Base-by-base conservation (phyloP, 2,888 invertebrate species). In the Caenorhabditis sp. region DNA sequence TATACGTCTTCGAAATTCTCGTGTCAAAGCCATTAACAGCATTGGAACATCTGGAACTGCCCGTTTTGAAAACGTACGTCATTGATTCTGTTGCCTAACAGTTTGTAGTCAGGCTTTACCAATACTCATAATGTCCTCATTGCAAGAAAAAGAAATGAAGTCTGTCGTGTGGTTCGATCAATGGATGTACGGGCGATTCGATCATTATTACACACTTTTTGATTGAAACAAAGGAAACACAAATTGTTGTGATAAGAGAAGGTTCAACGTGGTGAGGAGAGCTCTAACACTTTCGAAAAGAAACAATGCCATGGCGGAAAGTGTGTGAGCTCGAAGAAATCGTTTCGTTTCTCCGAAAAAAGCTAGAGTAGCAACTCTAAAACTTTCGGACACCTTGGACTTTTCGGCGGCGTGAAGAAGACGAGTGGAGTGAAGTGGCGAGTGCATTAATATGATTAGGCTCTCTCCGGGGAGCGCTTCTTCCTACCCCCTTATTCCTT, bases 371-470 rank as follows among this genome's bases (percentile, higher is more conserved):
- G 9, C 3, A 39, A 39, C 39, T 4, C 6, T 9, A 30, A 30
- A 30, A 30, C 30, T 30, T 30, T 30, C 13, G 4, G 5, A 4
- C 15, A 39, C 39, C 39, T 39, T 39, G 39, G 39, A 11, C 39
- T 39, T 39, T 6, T 39, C 4, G 39, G 39, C 3, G 22, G 26
- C 9, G 50, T 17, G 30, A 35, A 32, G 9, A 9, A 30, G 35
- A 35, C 32, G 30, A 35, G 15, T 9, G 27, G 27, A 24, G n/a
- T n/a, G n/a, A 46, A 20, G 27, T 39, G 45, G 32, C 26, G 70
- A 50, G 59, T 70, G 53, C 70, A 70, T 70, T 70, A 70, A 70
- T 70, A 70, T 70, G 59, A 70, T 70, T 70, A 70, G 70, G 59
- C 59, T 24, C 59, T 70, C 70, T 70, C 70, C 59, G 59, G 70